Conservation (phyloP, 2,113 vertebrate species). For the Chloropsis hardwickii region DNA sequence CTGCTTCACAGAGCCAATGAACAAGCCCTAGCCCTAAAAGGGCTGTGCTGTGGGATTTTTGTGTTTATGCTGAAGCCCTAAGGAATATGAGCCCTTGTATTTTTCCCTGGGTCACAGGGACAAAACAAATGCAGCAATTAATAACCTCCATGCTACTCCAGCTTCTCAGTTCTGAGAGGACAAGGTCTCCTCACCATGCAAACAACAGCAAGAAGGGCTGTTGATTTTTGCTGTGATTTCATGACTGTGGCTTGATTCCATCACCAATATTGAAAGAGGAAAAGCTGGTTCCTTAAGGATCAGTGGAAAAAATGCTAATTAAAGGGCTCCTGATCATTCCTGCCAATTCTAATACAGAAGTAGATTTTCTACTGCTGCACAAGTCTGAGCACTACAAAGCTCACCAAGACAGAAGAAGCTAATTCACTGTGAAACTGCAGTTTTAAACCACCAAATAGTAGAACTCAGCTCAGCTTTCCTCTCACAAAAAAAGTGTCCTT, state of each 20-base stretch:
- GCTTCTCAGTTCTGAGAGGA: not conserved
- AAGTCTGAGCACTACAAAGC: not conserved
- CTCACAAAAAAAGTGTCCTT: not conserved
- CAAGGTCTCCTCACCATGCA: not conserved
- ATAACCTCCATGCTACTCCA: not conserved
- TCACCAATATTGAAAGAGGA: not conserved
- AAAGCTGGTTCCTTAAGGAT: not conserved
- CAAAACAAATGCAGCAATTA: not conserved
- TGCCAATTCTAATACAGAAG: not conserved
- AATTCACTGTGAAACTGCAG: not conserved
- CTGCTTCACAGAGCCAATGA: not conserved
- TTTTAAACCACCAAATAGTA: not conserved
- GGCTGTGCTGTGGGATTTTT: not conserved
- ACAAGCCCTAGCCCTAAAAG: not conserved
- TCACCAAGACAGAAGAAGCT: not conserved
- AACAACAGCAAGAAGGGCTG: not conserved
- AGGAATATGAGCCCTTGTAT: not conserved
- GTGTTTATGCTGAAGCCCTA: not conserved
- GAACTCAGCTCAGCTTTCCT: not conserved
- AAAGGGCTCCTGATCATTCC: not conserved
- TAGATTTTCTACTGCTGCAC: not conserved
- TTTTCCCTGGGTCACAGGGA: not conserved
- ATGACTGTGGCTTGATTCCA: not conserved
- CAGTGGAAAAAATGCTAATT: not conserved
- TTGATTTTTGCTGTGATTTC: not conserved